Evolutionary conservation across 2,113 vertebrate genomes (phyloP).

Genomic region (Burhinus bistriatus): DNA sequence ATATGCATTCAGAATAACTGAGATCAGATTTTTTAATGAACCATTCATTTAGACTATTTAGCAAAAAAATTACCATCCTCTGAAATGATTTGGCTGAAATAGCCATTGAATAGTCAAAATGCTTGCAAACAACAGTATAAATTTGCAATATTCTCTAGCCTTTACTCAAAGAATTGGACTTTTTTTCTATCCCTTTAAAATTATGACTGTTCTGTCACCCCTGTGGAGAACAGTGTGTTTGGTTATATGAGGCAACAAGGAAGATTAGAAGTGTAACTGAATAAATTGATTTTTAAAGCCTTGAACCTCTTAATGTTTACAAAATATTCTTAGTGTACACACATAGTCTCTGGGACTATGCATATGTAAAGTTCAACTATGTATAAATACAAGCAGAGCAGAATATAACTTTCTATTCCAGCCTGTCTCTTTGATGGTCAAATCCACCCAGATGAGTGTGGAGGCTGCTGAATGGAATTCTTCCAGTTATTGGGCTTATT

Average conservation of each 20-base stretch:
- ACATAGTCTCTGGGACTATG: background rate
- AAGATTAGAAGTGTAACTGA: background rate
- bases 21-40: constrained; percentile 20
- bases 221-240: background rate
- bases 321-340: background rate
- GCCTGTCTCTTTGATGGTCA: background rate
- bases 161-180: background rate
- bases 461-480: background rate
- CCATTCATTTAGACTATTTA: background rate
- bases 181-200: background rate
- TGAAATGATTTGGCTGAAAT: background rate
- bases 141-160: background rate
- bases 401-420: background rate
- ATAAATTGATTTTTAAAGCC: background rate
- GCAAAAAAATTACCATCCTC: background rate
- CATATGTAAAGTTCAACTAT: background rate
- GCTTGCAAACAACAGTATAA: background rate
- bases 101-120: background rate
- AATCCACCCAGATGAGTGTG: background rate
- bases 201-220: background rate
- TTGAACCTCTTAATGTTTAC: background rate
- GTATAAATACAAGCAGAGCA: background rate
- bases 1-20: background rate
- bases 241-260: background rate
- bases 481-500: background rate